Conservation (phyloP, 2,888 invertebrate genomes). For the Periphyllus acericola region DNA sequence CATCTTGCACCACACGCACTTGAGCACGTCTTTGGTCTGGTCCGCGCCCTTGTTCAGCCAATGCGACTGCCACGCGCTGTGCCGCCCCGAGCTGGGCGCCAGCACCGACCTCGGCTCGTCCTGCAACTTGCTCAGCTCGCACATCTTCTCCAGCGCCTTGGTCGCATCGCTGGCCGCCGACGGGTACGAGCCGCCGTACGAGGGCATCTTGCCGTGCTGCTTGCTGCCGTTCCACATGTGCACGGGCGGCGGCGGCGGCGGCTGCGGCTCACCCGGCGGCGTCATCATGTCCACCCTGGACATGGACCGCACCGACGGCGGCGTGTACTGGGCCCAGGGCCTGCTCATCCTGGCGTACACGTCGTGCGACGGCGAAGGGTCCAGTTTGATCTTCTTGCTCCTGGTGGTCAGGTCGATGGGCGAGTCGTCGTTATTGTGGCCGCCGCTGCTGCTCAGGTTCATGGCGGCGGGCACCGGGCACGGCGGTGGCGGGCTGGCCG, state of each 20-base stretch:
- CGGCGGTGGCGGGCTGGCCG: slow-evolving; percentile 67
- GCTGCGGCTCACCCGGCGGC: slow-evolving; percentile 71
- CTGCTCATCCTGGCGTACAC: slow-evolving; percentile 47
- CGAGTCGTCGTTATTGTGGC: slow-evolving; percentile 70
- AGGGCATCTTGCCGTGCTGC: slow-evolving; percentile 69
- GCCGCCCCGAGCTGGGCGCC: slow-evolving; percentile 72
- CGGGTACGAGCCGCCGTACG: slow-evolving; percentile 63
- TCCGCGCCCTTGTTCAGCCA: slow-evolving; percentile 97
- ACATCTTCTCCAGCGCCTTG: slow-evolving; percentile 91
- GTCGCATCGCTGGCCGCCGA: slow-evolving; percentile 77
- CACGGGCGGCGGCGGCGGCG: not conserved
- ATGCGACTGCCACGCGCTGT: slow-evolving; percentile 96
- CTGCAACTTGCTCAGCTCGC: slow-evolving; percentile 85
- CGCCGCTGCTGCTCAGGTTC: slow-evolving; percentile 78
- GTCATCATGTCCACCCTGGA: slow-evolving; percentile 62
- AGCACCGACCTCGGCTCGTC: slow-evolving; percentile 77
- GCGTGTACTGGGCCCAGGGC: slow-evolving; percentile 48
- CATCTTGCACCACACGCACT: slow-evolving; percentile 98
- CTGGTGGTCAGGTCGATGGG: slow-evolving; percentile 64
- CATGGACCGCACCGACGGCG: slow-evolving; percentile 30
- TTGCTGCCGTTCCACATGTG: slow-evolving; percentile 67
- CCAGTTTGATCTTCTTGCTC: slow-evolving; percentile 65
- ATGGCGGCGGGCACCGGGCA: slow-evolving; percentile 74
- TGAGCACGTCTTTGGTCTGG: slow-evolving; percentile 93
- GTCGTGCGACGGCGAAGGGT: slow-evolving; percentile 70